A percentile compares a stretch with the other conserved stretches of the same genome.
Conservation (phyloP, 2,113 vertebrate species). For the Bujurquina vittata region DNA sequence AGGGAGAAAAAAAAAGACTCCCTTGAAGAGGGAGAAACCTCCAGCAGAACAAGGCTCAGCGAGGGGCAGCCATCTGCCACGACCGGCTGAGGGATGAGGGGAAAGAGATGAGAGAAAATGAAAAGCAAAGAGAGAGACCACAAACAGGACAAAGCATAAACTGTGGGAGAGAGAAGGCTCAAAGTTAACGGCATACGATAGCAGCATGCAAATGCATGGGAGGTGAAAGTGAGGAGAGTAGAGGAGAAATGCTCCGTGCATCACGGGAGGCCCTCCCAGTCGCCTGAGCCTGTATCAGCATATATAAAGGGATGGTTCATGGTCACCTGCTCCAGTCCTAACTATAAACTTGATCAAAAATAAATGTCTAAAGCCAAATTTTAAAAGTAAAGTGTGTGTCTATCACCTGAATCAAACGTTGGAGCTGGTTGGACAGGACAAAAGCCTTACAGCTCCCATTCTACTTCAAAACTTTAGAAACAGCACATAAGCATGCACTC, state of each 20-base stretch:
- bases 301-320: not conserved
- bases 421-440: not conserved
- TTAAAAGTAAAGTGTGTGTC: not conserved
- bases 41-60: not conserved
- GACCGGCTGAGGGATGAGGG: not conserved
- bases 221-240: not conserved
- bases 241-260: not conserved
- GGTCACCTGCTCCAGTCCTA: not conserved
- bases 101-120: not conserved
- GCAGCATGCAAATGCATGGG: not conserved
- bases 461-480: not conserved
- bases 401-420: not conserved
- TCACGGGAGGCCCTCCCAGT: not conserved
- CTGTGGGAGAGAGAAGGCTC: not conserved
- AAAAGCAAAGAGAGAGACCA: not conserved
- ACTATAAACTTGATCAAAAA: not conserved
- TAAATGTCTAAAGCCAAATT: not conserved
- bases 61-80: conserved; percentile 4
- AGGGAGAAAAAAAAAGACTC: not conserved
- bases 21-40: not conserved
- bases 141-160: not conserved
- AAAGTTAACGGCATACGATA: not conserved
- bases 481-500: not conserved
- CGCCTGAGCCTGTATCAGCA: not conserved
- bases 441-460: not conserved